Base-by-base conservation (phyloP, 1,140 invertebrate species). In the Diorhabda carinulata region DNA sequence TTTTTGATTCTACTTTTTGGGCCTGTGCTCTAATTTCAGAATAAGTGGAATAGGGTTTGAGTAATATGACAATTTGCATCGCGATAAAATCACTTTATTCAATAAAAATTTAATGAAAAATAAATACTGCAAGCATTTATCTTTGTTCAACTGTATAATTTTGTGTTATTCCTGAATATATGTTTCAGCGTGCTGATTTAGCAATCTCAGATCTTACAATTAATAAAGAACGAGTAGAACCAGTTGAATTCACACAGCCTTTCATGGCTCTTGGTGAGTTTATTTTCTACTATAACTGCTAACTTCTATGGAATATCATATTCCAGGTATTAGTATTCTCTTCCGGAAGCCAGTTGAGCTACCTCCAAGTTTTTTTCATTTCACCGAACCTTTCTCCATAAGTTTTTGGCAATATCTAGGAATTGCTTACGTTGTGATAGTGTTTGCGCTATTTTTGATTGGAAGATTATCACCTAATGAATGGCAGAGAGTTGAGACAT, bases 181-280 rank as follows among this genome's bases (percentile, higher is more conserved):
- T 45, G 8, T 67, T 60, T 9, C 44, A 67, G 65, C 65, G 87
- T 76, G 91, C 92, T 42, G 91, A 96, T 84, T 84, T 96, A 71
- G 94, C 92, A 2, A 92, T 96, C 57, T 93, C 91, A 1, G 94
- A 96, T 82, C 84, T 98, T 57, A 96, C 95, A 2, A 96, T 98
- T 76, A 97, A 92, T 40, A 88, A 91, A 40, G 88, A 90, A 65
- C 83, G 95, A n/a, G 91, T 94, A 79, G 87, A 87, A 73, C 92
- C 87, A 0, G 92, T 94, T 0, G 94, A 97, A 80, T 97, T 97
- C 74, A 96, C 93, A 0, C 92, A 90, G 80, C 95, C 95, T 2
- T 96, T 95, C 70, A 95, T 96, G 93, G 93, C 93, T 78, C 83
- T 95, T 68, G 94, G 89, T 87, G n/a, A 52, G 47, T 52, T 8